Evolutionary conservation across 2,888 invertebrate species (phyloP), one percentile per base, ranked within the genome.

Genomic region (Monopis laevigella): DNA sequence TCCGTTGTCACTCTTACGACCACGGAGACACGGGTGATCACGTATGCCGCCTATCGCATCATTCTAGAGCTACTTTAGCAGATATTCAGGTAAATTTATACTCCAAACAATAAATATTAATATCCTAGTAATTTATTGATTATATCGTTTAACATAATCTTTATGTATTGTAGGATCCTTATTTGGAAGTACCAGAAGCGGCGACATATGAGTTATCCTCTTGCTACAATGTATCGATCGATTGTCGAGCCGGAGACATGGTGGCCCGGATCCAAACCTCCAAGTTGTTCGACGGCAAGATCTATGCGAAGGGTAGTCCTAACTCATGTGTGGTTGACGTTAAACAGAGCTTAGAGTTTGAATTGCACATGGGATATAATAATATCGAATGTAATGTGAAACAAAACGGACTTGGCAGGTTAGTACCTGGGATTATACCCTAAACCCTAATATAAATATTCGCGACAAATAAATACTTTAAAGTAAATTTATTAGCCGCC

Each of bases 161-260:
- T 52, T 32, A 38, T 30, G 27, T 48, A 38, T 50, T 74, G 43
- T 64, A 90, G 89, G 91, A 94, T 57, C 93, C 94, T 26, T 94
- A 93, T 71, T 82, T 94, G 54, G 92, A 93, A 66, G 93, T 95
- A 24, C 91, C 93, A 17, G 94, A 94, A 75, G 93, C 93, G 8
- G 88, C 94, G 21, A 95, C 95, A 10, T 95, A 93, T 77, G 96
- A 96, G 75, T 77, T 96, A 50, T 91, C 92, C 52, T 93, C 95
- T 16, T 96, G 96, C 69, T 96, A 96, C 84, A 96, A 96, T 72
- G 94, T 96, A 36, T 92, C 91, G 53, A 93, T 96, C 60, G 93
- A 95, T 69, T 96, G 96, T 62, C 88, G 93, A 42, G 87, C 93
- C 18, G 92, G 93, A 41, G 94, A 96, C 66, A 96, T 96, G 96